Evolutionary conservation across 2,797 vertebrate genomes (phyloP).

Genomic region (Xiphophorus birchmanni): DNA sequence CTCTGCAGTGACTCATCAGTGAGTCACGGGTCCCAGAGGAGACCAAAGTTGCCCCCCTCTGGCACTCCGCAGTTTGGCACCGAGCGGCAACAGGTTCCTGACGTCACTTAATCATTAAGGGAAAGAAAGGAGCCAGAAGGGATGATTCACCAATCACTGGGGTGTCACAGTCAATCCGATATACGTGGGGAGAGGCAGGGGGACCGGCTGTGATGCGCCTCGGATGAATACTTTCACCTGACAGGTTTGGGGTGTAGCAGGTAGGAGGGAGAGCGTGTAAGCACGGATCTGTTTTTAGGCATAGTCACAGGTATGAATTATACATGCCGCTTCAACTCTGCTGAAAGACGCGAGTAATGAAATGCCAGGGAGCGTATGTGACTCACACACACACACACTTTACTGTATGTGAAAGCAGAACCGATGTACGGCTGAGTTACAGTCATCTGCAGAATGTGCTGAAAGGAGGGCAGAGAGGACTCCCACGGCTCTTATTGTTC

Average conservation of each 20-base stretch:
- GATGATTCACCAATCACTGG: slow-evolving; percentile 59
- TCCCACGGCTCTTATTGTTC: slow-evolving; percentile 45
- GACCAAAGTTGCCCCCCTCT: slow-evolving; percentile 33
- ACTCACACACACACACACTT: slow-evolving; percentile 44
- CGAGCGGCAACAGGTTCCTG: slow-evolving; percentile 27
- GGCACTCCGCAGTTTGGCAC: slow-evolving; percentile 13
- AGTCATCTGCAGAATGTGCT: slow-evolving; percentile 43
- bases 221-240: slow-evolving; percentile 49
- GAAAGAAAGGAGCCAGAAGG: slow-evolving; percentile 21
- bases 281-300: slow-evolving; percentile 39
- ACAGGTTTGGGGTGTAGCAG: slow-evolving; percentile 42
- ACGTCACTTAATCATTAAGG: slow-evolving; percentile 44
- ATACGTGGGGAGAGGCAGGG: not conserved
- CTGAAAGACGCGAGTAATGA: slow-evolving; percentile 43
- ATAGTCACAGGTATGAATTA: slow-evolving; percentile 62
- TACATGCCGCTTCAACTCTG: slow-evolving; percentile 35
- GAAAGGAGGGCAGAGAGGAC: slow-evolving; percentile 36
- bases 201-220: not conserved
- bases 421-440: slow-evolving; percentile 25
- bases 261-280: slow-evolving; percentile 56
- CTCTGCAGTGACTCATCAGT: slow-evolving; percentile 64
- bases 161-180: slow-evolving; percentile 35
- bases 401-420: slow-evolving; percentile 9
- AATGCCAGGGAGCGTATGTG: slow-evolving; percentile 44
- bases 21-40: slow-evolving; percentile 56